Evolutionary conservation across 2,888 invertebrate species (phyloP).

Genomic region (Netelia melanura): DNA sequence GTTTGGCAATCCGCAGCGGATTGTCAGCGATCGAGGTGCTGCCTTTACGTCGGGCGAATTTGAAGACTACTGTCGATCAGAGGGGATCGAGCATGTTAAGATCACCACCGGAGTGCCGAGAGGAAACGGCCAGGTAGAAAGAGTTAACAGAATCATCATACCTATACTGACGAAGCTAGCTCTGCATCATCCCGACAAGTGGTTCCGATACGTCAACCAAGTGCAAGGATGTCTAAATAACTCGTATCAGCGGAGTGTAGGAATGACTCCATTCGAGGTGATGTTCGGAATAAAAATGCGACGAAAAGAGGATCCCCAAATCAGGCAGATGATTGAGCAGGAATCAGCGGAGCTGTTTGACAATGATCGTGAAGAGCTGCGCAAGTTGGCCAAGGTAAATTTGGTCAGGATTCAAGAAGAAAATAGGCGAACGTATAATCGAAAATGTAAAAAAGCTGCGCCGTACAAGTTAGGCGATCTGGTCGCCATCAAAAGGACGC

Average conservation of each 20-base stretch:
- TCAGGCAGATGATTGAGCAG: slow-evolving; percentile 54
- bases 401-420: slow-evolving; percentile 70
- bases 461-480: slow-evolving; percentile 66
- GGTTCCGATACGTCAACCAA: slow-evolving; percentile 15
- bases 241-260: background rate
- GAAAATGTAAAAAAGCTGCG: slow-evolving; percentile 67
- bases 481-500: slow-evolving; percentile 65
- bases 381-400: slow-evolving; percentile 57
- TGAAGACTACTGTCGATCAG: slow-evolving; percentile 35
- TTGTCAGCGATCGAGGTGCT: slow-evolving; percentile 70
- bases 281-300: slow-evolving; percentile 27
- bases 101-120: slow-evolving; percentile 77
- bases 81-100: slow-evolving; percentile 59
- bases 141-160: slow-evolving; percentile 34
- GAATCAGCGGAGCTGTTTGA: slow-evolving; percentile 58
- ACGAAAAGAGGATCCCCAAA: slow-evolving; percentile 17
- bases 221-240: slow-evolving; percentile 25
- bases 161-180: slow-evolving; percentile 65
- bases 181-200: slow-evolving; percentile 19
- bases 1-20: slow-evolving; percentile 61
- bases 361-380: slow-evolving; percentile 58
- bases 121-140: slow-evolving; percentile 52
- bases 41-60: slow-evolving; percentile 67
- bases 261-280: slow-evolving; percentile 30
- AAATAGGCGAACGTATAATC: slow-evolving; percentile 67